Percentiles rank a stretch among this genome's conserved stretches.
Evolutionary conservation across 2,113 vertebrate genomes (phyloP).

Genomic region (human (Homo sapiens)): GRCh38 chr18:26960501-26961000

Average conservation of each 20-base stretch:
- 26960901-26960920: neutral
- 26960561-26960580: neutral
- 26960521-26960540: neutral
- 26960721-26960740: too few relatives aligned
- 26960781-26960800: too few relatives aligned
- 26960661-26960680: too few relatives aligned
- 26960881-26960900: neutral
- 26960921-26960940: neutral
- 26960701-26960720: neutral
- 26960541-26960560: neutral
- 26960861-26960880: neutral
- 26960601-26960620: too few relatives aligned
- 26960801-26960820: too few relatives aligned
- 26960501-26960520: neutral
- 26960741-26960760: too few relatives aligned
- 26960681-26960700: too few relatives aligned
- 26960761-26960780: too few relatives aligned
- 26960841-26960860: neutral
- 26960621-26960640: too few relatives aligned
- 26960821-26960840: neutral
- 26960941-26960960: neutral
- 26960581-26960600: too few relatives aligned
- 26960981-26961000: neutral
- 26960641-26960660: too few relatives aligned
- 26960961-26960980: neutral